Percentiles rank a stretch among this genome's conserved stretches.
These are phyloP conservation scores for Timandra comae DNA, from an alignment of 2,888 invertebrate species.

Conservation along the genomic window DNA sequence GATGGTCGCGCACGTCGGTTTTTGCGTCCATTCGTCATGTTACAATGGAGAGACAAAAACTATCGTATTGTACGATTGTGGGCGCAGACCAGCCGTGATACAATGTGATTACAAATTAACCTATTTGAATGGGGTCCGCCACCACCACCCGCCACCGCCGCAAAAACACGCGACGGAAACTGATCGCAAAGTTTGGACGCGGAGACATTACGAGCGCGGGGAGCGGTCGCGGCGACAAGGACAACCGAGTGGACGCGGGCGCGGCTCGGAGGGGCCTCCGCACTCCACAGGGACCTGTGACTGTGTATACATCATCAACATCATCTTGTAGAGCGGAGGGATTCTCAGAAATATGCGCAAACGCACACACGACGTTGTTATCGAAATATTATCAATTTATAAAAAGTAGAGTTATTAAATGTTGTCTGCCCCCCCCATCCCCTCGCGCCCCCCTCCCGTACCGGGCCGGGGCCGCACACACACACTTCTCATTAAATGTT, in stretches of 20 bases:
- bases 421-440: no score
- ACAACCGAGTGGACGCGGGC: not conserved
- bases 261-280: not conserved
- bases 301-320: not conserved
- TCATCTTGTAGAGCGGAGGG: no score
- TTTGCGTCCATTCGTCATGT: conserved; percentile 21
- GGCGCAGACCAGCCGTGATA: conserved; percentile 4
- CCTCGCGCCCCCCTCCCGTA: no score
- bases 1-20: conserved; percentile 9
- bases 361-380: no score
- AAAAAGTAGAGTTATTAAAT: no score
- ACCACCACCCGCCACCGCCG: not conserved
- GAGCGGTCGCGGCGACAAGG: not conserved
- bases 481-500: conserved; percentile 7
- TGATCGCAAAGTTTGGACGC: conserved; percentile 2
- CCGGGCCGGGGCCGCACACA: conserved; percentile 1
- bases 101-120: conserved; percentile 14
- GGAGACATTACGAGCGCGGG: not conserved
- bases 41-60: conserved; percentile 5
- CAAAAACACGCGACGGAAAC: not conserved
- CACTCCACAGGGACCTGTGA: not conserved
- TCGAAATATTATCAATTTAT: no score
- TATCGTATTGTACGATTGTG: not conserved
- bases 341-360: no score
- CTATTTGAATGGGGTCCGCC: conserved; percentile 1